A percentile compares a stretch with the other conserved stretches of the same genome.
Evolutionary conservation across 2,113 vertebrate species (phyloP).

Genomic region (Lepidothrix coronata): DNA sequence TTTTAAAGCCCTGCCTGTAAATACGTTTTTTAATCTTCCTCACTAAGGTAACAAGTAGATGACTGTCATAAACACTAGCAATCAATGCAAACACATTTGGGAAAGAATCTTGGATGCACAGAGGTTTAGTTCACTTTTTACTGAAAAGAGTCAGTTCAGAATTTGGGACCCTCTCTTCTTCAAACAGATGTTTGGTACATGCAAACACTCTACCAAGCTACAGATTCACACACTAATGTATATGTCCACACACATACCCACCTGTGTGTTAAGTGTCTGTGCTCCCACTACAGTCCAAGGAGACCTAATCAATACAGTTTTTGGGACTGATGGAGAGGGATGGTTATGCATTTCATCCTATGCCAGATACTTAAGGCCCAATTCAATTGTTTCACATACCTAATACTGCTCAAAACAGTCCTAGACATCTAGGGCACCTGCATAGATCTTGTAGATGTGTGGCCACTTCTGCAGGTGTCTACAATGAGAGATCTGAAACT

Average conservation of each 20-base stretch:
- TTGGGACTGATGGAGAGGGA: accelerated
- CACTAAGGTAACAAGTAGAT: not conserved
- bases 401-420: not conserved
- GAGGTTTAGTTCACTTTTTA: not conserved
- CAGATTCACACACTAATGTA: not conserved
- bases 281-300: not conserved
- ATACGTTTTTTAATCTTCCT: not conserved
- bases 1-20: not conserved
- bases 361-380: not conserved
- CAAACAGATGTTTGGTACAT: not conserved
- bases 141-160: not conserved
- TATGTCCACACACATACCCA: not conserved
- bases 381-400: not conserved
- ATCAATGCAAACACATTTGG: not conserved
- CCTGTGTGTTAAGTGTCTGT: not conserved
- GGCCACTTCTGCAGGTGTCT: not conserved
- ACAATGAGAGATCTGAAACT: not conserved
- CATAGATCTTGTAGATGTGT: not conserved
- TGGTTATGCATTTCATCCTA: not conserved
- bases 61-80: not conserved
- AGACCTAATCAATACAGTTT: not conserved
- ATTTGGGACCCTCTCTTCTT: not conserved
- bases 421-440: not conserved
- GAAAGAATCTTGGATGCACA: not conserved
- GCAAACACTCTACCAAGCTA: not conserved